Evolutionary conservation across 2,113 vertebrate species (phyloP).

Genomic region (Muscicapa adusta): DNA sequence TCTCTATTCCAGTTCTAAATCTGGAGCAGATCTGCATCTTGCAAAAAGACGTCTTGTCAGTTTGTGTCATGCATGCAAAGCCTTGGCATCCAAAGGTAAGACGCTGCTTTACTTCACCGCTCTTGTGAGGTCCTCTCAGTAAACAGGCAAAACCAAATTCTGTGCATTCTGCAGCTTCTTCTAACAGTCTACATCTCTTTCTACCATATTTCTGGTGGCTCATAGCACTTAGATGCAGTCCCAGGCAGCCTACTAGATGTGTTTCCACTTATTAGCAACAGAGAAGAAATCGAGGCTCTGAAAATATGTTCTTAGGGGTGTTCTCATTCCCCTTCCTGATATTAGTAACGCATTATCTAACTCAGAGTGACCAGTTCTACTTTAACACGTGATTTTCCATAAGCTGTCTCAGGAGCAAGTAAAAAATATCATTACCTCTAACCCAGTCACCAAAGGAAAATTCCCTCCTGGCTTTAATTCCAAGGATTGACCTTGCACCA

Average conservation of each 20-base stretch:
- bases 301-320: background rate
- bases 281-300: background rate
- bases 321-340: background rate
- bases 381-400: background rate
- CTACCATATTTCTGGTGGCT: background rate
- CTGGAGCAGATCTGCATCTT: constrained; percentile 1
- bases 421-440: background rate
- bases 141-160: background rate
- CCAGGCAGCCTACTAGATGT: background rate
- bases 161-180: background rate
- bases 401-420: background rate
- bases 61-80: constrained; percentile 20
- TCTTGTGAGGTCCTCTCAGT: constrained; percentile 26
- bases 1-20: background rate
- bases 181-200: background rate
- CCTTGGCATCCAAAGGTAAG: background rate
- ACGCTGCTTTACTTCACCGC: background rate
- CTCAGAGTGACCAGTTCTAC: background rate
- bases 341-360: background rate
- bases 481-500: background rate
- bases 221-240: background rate
- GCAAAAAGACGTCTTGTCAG: background rate
- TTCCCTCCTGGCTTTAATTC: constrained; percentile 9
- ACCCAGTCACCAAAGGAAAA: background rate
- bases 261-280: background rate